Conservation (phyloP, 2,797 vertebrate genomes). For the Danio tinwini region DNA sequence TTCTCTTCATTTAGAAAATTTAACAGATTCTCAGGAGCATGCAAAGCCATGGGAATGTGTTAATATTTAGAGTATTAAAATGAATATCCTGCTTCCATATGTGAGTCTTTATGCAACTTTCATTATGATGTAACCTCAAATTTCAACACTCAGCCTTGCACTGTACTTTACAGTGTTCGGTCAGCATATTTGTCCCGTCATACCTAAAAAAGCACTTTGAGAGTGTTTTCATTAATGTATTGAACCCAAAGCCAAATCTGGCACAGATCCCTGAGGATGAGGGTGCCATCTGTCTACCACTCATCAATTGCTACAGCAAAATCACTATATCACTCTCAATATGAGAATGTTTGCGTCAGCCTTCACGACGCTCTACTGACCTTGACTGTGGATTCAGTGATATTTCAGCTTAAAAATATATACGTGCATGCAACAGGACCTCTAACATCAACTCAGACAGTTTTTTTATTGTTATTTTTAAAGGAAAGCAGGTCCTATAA, state of each 20-base stretch:
- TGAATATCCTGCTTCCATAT: not conserved
- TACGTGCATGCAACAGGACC: not conserved
- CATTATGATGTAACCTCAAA: slow-evolving; percentile 13
- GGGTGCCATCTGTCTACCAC: slow-evolving; percentile 41
- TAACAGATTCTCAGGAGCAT: not conserved
- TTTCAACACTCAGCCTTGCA: not conserved
- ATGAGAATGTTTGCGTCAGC: not conserved
- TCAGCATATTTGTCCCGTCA: slow-evolving; percentile 14
- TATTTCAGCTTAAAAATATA: not conserved
- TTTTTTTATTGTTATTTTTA: slow-evolving; percentile 1
- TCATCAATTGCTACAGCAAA: slow-evolving; percentile 42
- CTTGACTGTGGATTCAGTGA: slow-evolving; percentile 2
- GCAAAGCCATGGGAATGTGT: not conserved
- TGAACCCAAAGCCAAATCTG: slow-evolving; percentile 45
- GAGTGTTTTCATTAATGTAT: slow-evolving; percentile 46
- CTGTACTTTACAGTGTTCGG: not conserved
- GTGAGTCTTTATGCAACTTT: slow-evolving; percentile 12
- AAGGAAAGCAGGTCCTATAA: not conserved
- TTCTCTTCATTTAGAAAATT: slow-evolving; percentile 23
- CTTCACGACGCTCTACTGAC: slow-evolving; percentile 14
- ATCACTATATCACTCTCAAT: slow-evolving; percentile 25
- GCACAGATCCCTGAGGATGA: slow-evolving; percentile 40
- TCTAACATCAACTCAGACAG: not conserved
- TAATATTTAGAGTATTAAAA: slow-evolving; percentile 1
- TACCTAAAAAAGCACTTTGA: slow-evolving; percentile 33